Percentiles rank a stretch among this genome's conserved stretches.
These are phyloP conservation scores for Brachyalestes nurse DNA, from an alignment of 2,797 vertebrate genomes.

Conservation along the genomic window DNA sequence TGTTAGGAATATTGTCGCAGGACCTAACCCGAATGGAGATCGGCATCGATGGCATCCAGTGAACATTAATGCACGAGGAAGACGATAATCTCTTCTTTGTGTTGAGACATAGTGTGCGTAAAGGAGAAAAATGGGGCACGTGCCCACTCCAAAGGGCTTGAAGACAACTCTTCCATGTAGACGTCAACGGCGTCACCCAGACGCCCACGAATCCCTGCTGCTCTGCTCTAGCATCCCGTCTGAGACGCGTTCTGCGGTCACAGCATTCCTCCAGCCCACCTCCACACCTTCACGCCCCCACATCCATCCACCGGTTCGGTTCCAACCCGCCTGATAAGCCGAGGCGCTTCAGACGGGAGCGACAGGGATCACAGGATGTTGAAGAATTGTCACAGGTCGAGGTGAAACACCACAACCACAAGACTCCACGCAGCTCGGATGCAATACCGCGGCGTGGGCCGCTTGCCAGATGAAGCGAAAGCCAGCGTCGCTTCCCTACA, in stretches of 20 bases:
- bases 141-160: conserved; percentile 15
- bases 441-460: conserved; percentile 1
- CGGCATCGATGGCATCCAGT: not conserved
- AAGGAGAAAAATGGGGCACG: conserved; percentile 32
- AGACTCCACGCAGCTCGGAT: not conserved
- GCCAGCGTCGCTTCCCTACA: not conserved
- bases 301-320: too few species aligned
- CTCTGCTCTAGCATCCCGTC: conserved; percentile 24
- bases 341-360: not conserved
- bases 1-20: conserved; percentile 26
- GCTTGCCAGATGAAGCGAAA: not conserved
- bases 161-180: not conserved
- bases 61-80: not conserved
- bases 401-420: conserved; percentile 9
- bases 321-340: not conserved
- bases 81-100: conserved; percentile 17
- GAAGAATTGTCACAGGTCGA: not conserved
- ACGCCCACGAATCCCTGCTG: not conserved
- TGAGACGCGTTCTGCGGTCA: conserved; percentile 8
- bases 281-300: not conserved
- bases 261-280: not conserved
- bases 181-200: not conserved
- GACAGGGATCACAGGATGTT: not conserved
- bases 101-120: not conserved
- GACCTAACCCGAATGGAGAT: conserved; percentile 5